Percentiles rank a stretch among this genome's conserved stretches.
Conservation (phyloP, 30 jellyfish, hydroid and myxozoan genomes). For the Aurelia coerulea region DNA sequence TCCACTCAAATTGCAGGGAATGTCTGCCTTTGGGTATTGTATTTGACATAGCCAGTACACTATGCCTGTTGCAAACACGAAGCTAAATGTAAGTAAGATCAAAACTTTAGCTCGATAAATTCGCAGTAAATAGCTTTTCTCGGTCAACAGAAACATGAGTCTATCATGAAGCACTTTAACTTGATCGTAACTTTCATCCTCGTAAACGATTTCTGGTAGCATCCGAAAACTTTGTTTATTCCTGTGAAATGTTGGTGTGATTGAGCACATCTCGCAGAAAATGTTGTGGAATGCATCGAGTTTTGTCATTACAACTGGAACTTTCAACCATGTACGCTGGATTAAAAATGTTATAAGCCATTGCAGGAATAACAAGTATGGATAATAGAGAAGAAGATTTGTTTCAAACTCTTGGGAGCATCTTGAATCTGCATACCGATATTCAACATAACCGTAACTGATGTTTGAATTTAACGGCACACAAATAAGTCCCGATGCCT, state of each 20-base stretch:
- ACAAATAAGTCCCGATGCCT: constrained; percentile 82
- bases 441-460: constrained; percentile 60
- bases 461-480: constrained; percentile 37
- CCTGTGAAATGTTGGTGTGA: constrained; percentile 59
- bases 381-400: constrained; percentile 64
- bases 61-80: constrained; percentile 32
- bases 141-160: constrained; percentile 67
- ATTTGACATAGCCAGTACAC: constrained; percentile 58
- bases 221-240: constrained; percentile 48
- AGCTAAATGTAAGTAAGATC: constrained; percentile 32
- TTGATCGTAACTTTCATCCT: constrained; percentile 50
- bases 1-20: constrained; percentile 53
- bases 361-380: constrained; percentile 59
- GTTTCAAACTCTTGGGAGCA: constrained; percentile 85
- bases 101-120: constrained; percentile 61
- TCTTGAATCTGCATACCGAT: constrained; percentile 72
- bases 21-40: constrained; percentile 58
- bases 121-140: constrained; percentile 60
- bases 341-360: constrained; percentile 70
- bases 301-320: constrained; percentile 81
- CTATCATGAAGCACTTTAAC: constrained; percentile 77
- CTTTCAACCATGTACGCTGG: constrained; percentile 74
- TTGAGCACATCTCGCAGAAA: constrained; percentile 56
- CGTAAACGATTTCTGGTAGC: constrained; percentile 73
- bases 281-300: constrained; percentile 73